A percentile compares a stretch with the other conserved stretches of the same genome.
Conservation (phyloP, 2,888 invertebrate genomes). For the Prosapia bicincta region DNA sequence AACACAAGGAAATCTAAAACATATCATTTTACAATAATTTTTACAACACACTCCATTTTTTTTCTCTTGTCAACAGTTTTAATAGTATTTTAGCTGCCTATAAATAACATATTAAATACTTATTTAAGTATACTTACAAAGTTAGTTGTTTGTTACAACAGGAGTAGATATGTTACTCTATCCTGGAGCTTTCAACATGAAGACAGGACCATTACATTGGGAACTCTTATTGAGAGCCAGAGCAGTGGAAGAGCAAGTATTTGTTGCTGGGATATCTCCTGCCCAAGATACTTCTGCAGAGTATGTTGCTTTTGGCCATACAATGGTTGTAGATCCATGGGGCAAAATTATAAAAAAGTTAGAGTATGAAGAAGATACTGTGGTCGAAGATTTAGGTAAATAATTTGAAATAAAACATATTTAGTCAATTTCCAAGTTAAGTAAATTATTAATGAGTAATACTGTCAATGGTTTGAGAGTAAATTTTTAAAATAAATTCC, state of each 20-base stretch:
- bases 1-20: too few relatives aligned
- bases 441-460: too few relatives aligned
- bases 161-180: conserved; percentile 85
- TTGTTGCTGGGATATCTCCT: conserved; percentile 79
- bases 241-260: conserved; percentile 71
- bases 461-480: too few relatives aligned
- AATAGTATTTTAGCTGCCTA: too few relatives aligned
- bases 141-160: conserved; percentile 43
- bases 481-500: too few relatives aligned
- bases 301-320: conserved; percentile 89
- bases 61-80: too few relatives aligned
- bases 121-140: too few relatives aligned
- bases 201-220: conserved; percentile 94
- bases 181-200: conserved; percentile 95
- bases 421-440: too few relatives aligned
- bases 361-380: conserved; percentile 64
- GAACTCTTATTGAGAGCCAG: conserved; percentile 75
- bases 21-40: too few relatives aligned
- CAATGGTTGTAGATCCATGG: conserved; percentile 81
- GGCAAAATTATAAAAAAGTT: conserved; percentile 67
- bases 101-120: too few relatives aligned
- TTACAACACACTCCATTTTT: too few relatives aligned
- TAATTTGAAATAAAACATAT: too few relatives aligned
- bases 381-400: conserved; percentile 74
- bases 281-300: conserved; percentile 67